These are phyloP conservation scores for Protomyctophum bolini DNA, from an alignment of 2,113 vertebrate genomes.

Conservation along the genomic window DNA sequence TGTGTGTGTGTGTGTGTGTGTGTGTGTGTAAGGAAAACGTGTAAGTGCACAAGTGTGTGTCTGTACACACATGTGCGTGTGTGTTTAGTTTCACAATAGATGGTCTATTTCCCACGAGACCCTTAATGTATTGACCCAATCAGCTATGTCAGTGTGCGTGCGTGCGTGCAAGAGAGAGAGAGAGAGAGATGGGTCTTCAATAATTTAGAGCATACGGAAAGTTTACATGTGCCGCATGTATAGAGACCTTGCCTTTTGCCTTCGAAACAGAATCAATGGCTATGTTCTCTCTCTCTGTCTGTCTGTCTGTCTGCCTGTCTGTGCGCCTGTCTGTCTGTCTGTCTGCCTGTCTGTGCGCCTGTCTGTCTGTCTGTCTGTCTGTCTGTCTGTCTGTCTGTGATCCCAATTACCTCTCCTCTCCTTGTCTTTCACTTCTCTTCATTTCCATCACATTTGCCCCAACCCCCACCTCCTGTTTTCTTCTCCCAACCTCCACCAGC, in stretches of 20 bases:
- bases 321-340: no score
- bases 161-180: not conserved
- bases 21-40: not conserved
- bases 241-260: conserved; percentile 28
- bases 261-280: conserved; percentile 39
- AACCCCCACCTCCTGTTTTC: not conserved
- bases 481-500: not conserved
- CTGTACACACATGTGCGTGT: not conserved
- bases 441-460: not conserved
- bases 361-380: not conserved
- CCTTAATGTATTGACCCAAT: not conserved
- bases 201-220: conserved; percentile 38
- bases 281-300: conserved; percentile 32
- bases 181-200: conserved; percentile 34
- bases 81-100: not conserved
- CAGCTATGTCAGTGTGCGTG: not conserved
- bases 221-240: conserved; percentile 47
- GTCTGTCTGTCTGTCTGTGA: not conserved
- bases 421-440: not conserved
- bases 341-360: no score
- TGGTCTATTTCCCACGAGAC: not conserved
- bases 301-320: not conserved
- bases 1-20: conserved; percentile 14
- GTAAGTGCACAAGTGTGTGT: not conserved
- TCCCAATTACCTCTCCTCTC: not conserved